Conservation (phyloP, 1,140 invertebrate species). For the Brachionus paranguensis region DNA sequence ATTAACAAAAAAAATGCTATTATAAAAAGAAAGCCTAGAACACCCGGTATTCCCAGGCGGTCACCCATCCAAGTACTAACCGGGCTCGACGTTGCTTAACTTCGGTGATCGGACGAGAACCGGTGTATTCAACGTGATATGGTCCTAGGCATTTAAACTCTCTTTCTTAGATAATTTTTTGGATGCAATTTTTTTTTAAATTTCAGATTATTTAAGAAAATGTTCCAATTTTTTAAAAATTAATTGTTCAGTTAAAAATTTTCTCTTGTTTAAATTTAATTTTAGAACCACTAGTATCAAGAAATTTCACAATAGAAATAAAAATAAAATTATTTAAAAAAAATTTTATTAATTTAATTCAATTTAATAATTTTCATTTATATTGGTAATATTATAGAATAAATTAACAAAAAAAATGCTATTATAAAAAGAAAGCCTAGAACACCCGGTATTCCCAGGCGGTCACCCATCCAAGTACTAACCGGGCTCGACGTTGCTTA, state of each 20-base stretch:
- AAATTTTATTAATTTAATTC: too few species aligned
- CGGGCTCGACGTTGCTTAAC: conserved; percentile 58
- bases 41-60: conserved; percentile 58
- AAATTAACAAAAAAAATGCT: too few species aligned
- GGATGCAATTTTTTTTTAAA: neutral
- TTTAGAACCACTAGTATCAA: too few species aligned
- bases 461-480: conserved; percentile 61
- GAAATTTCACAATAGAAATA: too few species aligned
- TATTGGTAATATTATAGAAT: too few species aligned
- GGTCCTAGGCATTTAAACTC: conserved; percentile 10
- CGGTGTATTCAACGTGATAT: conserved; percentile 47
- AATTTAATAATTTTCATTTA: too few species aligned
- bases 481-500: conserved; percentile 59
- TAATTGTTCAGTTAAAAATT: too few species aligned
- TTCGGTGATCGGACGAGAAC: conserved; percentile 60
- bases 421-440: conserved; percentile 43
- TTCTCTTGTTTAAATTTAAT: too few species aligned
- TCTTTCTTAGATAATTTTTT: neutral
- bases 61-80: conserved; percentile 61
- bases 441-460: conserved; percentile 57
- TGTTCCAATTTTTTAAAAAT: too few species aligned
- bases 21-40: conserved; percentile 44
- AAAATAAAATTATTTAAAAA: too few species aligned
- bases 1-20: too few species aligned
- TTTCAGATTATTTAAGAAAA: too few species aligned